These are phyloP conservation scores for Okamejei kenojei DNA, from an alignment of 2,797 vertebrate species.

Conservation along the genomic window DNA sequence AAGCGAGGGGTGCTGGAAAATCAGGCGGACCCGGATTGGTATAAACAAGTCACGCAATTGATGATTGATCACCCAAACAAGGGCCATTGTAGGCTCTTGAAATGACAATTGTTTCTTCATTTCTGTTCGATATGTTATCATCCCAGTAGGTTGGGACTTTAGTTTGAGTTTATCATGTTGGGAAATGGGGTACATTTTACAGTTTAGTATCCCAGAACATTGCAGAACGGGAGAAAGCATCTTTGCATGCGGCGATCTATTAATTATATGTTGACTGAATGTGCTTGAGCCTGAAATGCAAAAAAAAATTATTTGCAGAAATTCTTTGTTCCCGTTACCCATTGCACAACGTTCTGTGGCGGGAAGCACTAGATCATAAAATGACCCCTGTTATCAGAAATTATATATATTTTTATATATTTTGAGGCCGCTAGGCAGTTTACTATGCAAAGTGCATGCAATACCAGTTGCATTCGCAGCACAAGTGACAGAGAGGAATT, in stretches of 20 bases:
- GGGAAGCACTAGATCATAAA: neutral
- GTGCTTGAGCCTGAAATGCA: neutral
- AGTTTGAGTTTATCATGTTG: neutral
- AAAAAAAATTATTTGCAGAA: neutral
- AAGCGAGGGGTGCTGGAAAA: no score
- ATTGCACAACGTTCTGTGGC: neutral
- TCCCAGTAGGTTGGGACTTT: neutral
- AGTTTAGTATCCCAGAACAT: neutral
- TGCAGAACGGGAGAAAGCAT: neutral
- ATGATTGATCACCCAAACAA: neutral
- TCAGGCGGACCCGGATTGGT: neutral
- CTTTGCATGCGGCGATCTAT: neutral
- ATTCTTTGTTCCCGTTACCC: no score
- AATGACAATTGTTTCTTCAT: neutral
- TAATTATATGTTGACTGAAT: neutral
- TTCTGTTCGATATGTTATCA: neutral
- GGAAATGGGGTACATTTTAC: neutral
- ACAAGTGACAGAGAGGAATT: neutral
- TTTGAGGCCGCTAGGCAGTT: neutral
- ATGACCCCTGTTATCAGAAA: neutral
- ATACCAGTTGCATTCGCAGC: neutral
- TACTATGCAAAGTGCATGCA: neutral
- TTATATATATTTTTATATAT: neutral
- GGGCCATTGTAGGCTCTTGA: neutral
- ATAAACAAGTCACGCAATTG: neutral